Evolutionary conservation across 2,797 vertebrate genomes (phyloP).

Genomic region (Parauchenoglanis punctatus): DNA sequence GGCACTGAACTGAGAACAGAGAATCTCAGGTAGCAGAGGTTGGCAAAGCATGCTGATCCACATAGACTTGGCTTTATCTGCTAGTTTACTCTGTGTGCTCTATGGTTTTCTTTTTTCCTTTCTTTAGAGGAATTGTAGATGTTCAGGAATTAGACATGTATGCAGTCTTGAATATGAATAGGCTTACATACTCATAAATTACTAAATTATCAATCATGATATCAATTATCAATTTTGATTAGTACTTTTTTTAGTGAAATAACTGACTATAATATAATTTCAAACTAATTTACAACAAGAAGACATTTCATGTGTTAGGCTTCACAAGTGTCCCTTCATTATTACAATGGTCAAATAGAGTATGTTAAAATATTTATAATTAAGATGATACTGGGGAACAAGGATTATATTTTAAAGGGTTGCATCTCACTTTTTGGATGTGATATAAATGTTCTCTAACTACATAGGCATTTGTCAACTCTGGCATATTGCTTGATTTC

Average conservation of each 20-base stretch:
- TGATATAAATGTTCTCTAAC: neutral
- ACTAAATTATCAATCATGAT: neutral
- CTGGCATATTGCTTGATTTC: neutral
- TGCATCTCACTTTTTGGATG: neutral
- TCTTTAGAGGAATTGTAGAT: neutral
- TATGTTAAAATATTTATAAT: neutral
- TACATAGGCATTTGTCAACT: neutral
- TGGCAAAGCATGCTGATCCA: conserved; percentile 12
- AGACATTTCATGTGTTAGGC: neutral
- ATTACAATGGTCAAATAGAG: neutral
- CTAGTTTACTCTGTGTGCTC: neutral
- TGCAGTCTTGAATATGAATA: neutral
- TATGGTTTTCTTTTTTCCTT: neutral
- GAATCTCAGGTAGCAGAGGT: conserved; percentile 32
- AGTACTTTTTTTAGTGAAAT: neutral
- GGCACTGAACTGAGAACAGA: conserved; percentile 40
- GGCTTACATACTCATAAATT: no score
- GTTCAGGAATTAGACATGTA: neutral
- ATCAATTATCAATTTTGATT: neutral
- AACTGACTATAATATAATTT: neutral
- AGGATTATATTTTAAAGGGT: neutral
- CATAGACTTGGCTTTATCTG: conserved; percentile 17
- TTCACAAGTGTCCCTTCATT: neutral
- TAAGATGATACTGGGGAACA: neutral
- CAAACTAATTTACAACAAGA: neutral